A percentile compares a stretch with the other conserved stretches of the same genome.
Evolutionary conservation across 2,888 invertebrate species (phyloP).

Genomic region (Dynastes hyllus): DNA sequence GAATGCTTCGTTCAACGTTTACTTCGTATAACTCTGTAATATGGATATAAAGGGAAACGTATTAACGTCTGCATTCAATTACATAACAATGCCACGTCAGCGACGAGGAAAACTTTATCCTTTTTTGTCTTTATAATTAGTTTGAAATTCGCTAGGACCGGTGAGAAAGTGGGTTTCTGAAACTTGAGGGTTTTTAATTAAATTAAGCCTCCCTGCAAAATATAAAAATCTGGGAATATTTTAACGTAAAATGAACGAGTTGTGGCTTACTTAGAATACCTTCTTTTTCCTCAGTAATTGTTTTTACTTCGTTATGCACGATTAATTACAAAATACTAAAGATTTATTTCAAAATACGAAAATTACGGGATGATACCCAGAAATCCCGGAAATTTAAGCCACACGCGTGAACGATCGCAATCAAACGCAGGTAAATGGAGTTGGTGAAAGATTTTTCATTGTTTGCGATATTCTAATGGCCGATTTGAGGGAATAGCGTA

Average conservation of each 20-base stretch:
- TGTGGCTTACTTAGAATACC: background rate
- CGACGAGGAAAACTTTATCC: constrained; percentile 34
- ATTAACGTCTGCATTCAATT: constrained; percentile 42
- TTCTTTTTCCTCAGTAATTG: background rate
- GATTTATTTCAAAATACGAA: no score
- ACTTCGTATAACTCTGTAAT: background rate
- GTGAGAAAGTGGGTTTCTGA: background rate
- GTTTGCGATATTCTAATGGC: no score
- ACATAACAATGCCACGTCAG: constrained; percentile 32
- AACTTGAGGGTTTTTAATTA: constrained; percentile 26
- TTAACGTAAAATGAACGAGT: background rate
- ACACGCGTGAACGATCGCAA: no score
- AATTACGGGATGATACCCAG: no score
- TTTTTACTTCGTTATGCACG: no score
- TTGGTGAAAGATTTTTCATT: no score
- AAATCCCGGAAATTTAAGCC: no score
- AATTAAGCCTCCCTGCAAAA: background rate
- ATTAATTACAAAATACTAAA: no score
- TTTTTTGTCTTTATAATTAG: constrained; percentile 29
- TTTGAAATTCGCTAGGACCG: constrained; percentile 4
- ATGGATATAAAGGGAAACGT: constrained; percentile 23
- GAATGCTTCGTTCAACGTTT: constrained; percentile 12
- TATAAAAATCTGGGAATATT: constrained; percentile 15
- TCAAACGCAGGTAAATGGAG: no score
- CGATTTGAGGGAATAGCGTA: no score